Base-by-base conservation (phyloP, 2,113 vertebrate species). In the Canis aureus region DNA sequence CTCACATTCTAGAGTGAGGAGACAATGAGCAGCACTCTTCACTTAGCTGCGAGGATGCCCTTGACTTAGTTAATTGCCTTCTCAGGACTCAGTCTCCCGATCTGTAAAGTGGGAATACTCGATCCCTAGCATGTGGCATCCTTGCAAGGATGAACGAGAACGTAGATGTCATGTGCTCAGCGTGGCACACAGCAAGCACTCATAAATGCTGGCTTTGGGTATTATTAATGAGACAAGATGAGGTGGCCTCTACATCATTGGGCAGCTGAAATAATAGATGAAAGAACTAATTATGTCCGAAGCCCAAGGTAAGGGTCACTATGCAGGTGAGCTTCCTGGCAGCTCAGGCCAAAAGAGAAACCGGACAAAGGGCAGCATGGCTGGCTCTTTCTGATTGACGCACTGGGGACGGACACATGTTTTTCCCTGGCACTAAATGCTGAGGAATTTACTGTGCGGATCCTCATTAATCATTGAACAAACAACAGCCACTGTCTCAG, bases 401-500 rank as follows among this genome's bases (percentile, higher is more conserved):
- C 5, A 3, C 78, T 29, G 32, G 78, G 43, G 66, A 69, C 25
- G 16, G 59, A 55, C 1, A 10, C 0, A 35, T 3, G 20, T 69
- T 78, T 49, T 29, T 32, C 53, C 35, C 62, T 29, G 23, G 87
- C 87, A 6, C 20, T 8, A 19, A 51, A 5, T 59, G 76, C 81
- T 27, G 62, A 84, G 94, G 96, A 76, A 84, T 76, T 89, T 81
- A 80, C 84, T 35, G n/a, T 19, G 62, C 8, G 5, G 49, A 53
- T 62, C 94, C 76, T 97, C 93, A 55, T 80, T 94, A 84, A 81
- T 92, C 95, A 94, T 11, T 55, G 87, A 87, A 66, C n/a, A 64
- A 16, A 85, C 79, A 27, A 38, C 25, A 80, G 93, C 66, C 86
- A 3, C n/a, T 29, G 16, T 94, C 57, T 88, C 67, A 49, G 82